Evolutionary conservation across 2,113 vertebrate species (phyloP).

Genomic region (Solea solea): DNA sequence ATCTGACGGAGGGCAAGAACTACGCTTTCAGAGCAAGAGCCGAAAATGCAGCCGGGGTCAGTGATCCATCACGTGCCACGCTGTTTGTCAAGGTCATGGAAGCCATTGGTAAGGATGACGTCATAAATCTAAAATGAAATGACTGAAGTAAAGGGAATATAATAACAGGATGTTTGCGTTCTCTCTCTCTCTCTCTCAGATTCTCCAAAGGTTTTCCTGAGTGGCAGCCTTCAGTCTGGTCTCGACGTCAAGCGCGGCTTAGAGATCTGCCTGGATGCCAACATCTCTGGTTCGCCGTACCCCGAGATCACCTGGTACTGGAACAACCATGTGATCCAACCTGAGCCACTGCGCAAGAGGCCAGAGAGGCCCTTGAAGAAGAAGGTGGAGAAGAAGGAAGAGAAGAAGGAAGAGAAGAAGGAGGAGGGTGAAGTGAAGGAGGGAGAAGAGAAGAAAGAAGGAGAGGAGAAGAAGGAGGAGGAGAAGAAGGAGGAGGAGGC

Average conservation of each 20-base stretch:
- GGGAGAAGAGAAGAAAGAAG: constrained; percentile 27
- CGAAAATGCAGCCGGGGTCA: constrained; percentile 93
- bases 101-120: constrained; percentile 82
- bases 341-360: constrained; percentile 91
- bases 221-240: constrained; percentile 88
- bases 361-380: constrained; percentile 80
- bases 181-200: constrained; percentile 76
- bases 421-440: constrained; percentile 18
- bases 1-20: constrained; percentile 88
- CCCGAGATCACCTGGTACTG: constrained; percentile 93
- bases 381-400: constrained; percentile 81
- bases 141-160: not conserved
- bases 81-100: constrained; percentile 89
- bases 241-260: constrained; percentile 88
- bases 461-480: constrained; percentile 32
- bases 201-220: constrained; percentile 92
- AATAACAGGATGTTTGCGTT: not conserved
- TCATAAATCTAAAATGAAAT: not conserved
- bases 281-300: constrained; percentile 93
- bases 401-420: constrained; percentile 73
- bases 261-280: constrained; percentile 90
- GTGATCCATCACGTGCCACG: constrained; percentile 91
- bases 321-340: constrained; percentile 87
- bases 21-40: constrained; percentile 93
- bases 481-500: constrained; percentile 60